Conservation (phyloP, 2,113 vertebrate species). For the Onychostoma macrolepis region DNA sequence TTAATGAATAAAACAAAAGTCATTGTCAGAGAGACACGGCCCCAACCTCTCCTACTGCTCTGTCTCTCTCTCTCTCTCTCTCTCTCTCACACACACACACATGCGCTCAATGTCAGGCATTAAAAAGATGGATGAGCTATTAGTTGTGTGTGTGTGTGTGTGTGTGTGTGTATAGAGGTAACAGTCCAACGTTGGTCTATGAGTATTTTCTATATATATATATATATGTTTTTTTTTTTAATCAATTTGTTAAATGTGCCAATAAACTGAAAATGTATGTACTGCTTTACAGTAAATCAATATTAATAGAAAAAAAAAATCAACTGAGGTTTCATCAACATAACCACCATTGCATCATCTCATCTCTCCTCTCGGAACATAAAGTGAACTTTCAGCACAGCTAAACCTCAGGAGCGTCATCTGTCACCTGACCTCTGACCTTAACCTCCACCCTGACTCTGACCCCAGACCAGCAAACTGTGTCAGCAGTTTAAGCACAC, state of each 20-base stretch:
- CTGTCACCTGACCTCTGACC: slow-evolving; percentile 26
- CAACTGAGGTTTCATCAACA: background rate
- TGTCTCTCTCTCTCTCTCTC: background rate
- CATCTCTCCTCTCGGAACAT: background rate
- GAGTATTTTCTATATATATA: too few species aligned
- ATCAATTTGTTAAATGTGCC: background rate
- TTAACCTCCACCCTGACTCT: slow-evolving; percentile 28
- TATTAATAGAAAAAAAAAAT: background rate
- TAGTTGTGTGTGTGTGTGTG: background rate
- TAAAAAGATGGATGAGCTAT: slow-evolving; percentile 18
- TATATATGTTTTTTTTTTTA: background rate
- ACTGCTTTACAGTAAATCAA: background rate
- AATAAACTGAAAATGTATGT: background rate
- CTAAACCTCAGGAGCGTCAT: slow-evolving; percentile 30
- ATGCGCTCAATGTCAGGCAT: background rate
- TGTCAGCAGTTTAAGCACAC: slow-evolving; percentile 3
- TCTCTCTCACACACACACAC: background rate
- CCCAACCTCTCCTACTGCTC: background rate
- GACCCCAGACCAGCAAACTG: background rate
- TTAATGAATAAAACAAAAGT: slow-evolving; percentile 52
- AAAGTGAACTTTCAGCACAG: background rate
- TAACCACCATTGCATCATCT: background rate
- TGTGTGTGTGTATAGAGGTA: background rate
- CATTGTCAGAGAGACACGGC: slow-evolving; percentile 33
- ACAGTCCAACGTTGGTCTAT: background rate